Conservation (phyloP, 2,888 invertebrate genomes). For the Strigamia maritima region DNA sequence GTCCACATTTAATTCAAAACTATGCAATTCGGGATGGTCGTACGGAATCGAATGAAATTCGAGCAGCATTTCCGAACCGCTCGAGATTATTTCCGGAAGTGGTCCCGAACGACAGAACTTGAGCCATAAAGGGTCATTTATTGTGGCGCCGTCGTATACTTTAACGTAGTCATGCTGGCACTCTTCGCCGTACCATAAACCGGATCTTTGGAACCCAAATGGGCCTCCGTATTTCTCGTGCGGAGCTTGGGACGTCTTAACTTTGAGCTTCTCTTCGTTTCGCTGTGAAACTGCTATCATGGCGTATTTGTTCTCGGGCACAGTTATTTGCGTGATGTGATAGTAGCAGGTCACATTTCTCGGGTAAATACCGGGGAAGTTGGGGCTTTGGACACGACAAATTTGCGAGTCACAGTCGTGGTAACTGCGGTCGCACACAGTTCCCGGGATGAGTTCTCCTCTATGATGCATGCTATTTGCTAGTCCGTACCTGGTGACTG, state of each 20-base stretch:
- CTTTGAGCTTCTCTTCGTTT: conserved; percentile 68
- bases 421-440: conserved; percentile 75
- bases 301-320: conserved; percentile 76
- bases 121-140: conserved; percentile 71
- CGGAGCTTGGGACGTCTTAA: conserved; percentile 57
- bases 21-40: conserved; percentile 76
- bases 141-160: conserved; percentile 71
- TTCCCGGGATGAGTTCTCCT: conserved; percentile 70
- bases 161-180: conserved; percentile 69
- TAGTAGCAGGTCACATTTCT: conserved; percentile 85
- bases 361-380: conserved; percentile 86
- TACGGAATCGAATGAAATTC: conserved; percentile 78
- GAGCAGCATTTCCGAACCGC: conserved; percentile 71
- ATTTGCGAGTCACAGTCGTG: conserved; percentile 69
- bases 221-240: conserved; percentile 41
- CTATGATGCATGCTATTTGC: conserved; percentile 70
- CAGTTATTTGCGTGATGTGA: conserved; percentile 77
- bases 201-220: conserved; percentile 37
- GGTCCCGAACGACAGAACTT: conserved; percentile 78
- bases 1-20: conserved; percentile 77
- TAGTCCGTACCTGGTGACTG: conserved; percentile 70
- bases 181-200: conserved; percentile 40
- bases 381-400: conserved; percentile 79
- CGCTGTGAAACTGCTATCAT: conserved; percentile 72
- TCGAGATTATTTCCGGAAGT: conserved; percentile 73